Conservation (phyloP, 2,113 vertebrate species). For the Octodon degus region DNA sequence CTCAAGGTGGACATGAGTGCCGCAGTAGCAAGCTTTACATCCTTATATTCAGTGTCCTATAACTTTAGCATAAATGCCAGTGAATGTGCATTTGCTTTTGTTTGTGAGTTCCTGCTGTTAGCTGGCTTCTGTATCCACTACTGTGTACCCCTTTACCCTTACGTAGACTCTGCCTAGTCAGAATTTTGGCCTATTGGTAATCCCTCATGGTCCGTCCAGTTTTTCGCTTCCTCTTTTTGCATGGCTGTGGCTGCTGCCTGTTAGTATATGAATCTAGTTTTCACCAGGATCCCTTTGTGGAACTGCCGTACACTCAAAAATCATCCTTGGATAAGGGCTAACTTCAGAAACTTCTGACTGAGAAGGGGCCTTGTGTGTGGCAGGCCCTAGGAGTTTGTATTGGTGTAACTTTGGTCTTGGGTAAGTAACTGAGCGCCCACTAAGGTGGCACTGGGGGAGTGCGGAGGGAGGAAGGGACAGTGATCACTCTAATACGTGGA, state of each 20-base stretch:
- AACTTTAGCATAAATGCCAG: background rate
- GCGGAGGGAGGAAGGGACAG: too few species aligned
- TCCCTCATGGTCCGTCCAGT: too few species aligned
- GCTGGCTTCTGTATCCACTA: background rate
- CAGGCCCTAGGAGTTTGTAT: background rate
- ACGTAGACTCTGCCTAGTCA: background rate
- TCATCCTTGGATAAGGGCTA: background rate
- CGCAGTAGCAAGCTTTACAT: background rate
- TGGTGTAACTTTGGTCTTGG: background rate
- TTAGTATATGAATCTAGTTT: slow-evolving; percentile 5
- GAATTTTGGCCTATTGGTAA: background rate
- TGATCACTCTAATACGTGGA: background rate
- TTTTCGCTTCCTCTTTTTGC: background rate
- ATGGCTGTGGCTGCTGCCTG: background rate
- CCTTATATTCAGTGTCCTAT: background rate
- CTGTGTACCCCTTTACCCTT: background rate
- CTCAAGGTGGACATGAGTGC: background rate
- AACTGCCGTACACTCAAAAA: background rate
- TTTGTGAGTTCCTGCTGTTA: background rate
- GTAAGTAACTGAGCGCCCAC: background rate
- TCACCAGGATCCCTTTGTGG: background rate
- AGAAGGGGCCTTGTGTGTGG: background rate
- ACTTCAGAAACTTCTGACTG: background rate
- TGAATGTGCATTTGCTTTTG: background rate
- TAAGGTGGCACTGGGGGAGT: background rate